Conservation (phyloP, 2,797 vertebrate genomes). For the Oryzias dopingdopingensis region DNA sequence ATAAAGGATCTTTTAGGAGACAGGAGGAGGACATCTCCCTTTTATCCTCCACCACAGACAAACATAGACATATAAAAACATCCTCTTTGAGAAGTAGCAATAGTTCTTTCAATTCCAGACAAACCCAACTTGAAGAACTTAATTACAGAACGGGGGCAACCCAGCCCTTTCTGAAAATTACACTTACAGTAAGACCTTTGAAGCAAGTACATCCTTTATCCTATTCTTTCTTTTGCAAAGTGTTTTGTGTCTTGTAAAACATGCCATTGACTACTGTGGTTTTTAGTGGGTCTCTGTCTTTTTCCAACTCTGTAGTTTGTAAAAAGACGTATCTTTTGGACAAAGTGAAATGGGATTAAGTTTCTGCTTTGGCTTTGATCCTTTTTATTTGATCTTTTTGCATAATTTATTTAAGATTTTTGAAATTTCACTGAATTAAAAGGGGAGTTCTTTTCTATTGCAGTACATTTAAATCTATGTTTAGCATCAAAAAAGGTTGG, state of each 20-base stretch:
- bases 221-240: constrained; percentile 73
- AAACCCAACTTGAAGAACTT: constrained; percentile 75
- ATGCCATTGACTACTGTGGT: constrained; percentile 71
- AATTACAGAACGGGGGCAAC: constrained; percentile 78
- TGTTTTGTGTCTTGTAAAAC: constrained; percentile 72
- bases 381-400: constrained; percentile 9
- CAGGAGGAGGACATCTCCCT: constrained; percentile 64
- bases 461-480: neutral
- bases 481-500: too few species aligned
- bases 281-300: constrained; percentile 56
- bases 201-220: constrained; percentile 73
- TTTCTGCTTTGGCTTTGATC: constrained; percentile 3
- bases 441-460: constrained; percentile 8
- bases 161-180: constrained; percentile 75
- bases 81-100: constrained; percentile 74
- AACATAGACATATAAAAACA: constrained; percentile 80
- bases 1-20: constrained; percentile 69
- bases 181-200: constrained; percentile 79
- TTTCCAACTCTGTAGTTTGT: constrained; percentile 27
- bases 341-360: constrained; percentile 17
- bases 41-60: constrained; percentile 78
- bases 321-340: constrained; percentile 29
- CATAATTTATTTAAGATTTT: constrained; percentile 9
- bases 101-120: constrained; percentile 78
- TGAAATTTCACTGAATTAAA: constrained; percentile 9